Conservation (phyloP, 1,140 invertebrate genomes). For the Gryllus bimaculatus region DNA sequence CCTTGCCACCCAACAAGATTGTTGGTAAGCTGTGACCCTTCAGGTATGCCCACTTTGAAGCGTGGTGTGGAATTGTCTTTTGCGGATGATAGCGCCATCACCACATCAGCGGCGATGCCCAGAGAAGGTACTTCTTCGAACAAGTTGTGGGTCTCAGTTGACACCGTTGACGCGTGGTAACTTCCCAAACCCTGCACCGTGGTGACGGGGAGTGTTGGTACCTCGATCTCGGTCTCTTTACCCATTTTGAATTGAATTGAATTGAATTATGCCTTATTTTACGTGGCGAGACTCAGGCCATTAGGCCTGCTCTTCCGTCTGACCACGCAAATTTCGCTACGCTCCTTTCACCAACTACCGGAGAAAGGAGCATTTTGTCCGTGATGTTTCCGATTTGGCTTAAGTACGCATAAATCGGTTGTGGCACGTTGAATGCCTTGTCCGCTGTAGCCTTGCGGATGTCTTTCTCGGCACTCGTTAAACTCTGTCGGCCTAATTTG, state of each 20-base stretch:
- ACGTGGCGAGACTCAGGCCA: too few relatives aligned
- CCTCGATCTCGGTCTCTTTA: constrained; percentile 23
- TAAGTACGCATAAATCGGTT: constrained; percentile 24
- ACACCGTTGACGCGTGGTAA: constrained; percentile 25
- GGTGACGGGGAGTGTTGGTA: constrained; percentile 24
- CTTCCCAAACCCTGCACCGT: constrained; percentile 25
- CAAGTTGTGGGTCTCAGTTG: constrained; percentile 25
- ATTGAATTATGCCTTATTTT: too few relatives aligned
- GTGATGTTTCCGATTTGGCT: constrained; percentile 23
- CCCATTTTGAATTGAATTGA: too few relatives aligned
- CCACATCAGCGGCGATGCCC: constrained; percentile 28
- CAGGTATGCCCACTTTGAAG: constrained; percentile 24
- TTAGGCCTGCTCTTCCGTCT: too few relatives aligned
- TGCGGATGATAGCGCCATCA: constrained; percentile 16
- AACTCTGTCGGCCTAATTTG: constrained; percentile 22
- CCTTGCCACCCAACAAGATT: constrained; percentile 22
- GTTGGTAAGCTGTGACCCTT: constrained; percentile 13
- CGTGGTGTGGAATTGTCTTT: constrained; percentile 23
- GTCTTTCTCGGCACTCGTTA: constrained; percentile 24
- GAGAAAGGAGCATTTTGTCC: constrained; percentile 27
- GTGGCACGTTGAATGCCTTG: constrained; percentile 25
- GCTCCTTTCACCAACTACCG: too few relatives aligned
- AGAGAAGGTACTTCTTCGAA: constrained; percentile 29
- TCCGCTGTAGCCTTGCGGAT: constrained; percentile 23
- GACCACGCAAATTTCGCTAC: too few relatives aligned